Evolutionary conservation across 2,113 vertebrate genomes (phyloP).

Genomic region (Xenotilapia flavipinnis): DNA sequence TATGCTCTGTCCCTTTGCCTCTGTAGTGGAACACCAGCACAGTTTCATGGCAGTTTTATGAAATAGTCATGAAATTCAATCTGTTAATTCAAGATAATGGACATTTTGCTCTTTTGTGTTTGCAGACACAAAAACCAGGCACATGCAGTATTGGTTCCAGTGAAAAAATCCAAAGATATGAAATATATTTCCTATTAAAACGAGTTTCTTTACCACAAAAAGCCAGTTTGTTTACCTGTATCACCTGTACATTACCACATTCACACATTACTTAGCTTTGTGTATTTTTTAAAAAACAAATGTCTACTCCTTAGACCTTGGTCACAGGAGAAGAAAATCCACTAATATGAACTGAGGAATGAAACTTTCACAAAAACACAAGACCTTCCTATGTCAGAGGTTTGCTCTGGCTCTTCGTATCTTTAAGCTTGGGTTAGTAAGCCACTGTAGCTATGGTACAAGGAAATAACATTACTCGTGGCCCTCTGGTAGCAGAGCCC

Average conservation of each 20-base stretch:
- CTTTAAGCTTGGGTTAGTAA: not conserved
- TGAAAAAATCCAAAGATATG: not conserved
- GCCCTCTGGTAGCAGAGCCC: not conserved
- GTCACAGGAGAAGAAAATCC: not conserved
- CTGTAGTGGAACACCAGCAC: not conserved
- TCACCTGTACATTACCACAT: not conserved
- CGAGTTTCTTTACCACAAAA: not conserved
- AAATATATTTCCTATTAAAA: not conserved
- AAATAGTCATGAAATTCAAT: not conserved
- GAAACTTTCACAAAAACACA: not conserved
- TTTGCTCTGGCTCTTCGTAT: not conserved
- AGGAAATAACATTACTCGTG: not conserved
- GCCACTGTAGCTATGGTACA: not conserved
- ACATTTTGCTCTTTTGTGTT: not conserved
- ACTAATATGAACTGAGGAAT: not conserved
- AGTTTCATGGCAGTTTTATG: not conserved
- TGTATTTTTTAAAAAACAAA: fast-evolving
- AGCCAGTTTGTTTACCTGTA: not conserved
- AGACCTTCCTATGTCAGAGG: not conserved
- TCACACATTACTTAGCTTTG: not conserved
- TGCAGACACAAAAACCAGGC: not conserved
- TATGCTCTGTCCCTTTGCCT: not conserved
- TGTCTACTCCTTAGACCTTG: not conserved
- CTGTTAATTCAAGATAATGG: not conserved
- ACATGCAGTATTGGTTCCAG: not conserved